Base-by-base conservation (phyloP, 2,888 invertebrate species). In the Pseudococcus viburni region DNA sequence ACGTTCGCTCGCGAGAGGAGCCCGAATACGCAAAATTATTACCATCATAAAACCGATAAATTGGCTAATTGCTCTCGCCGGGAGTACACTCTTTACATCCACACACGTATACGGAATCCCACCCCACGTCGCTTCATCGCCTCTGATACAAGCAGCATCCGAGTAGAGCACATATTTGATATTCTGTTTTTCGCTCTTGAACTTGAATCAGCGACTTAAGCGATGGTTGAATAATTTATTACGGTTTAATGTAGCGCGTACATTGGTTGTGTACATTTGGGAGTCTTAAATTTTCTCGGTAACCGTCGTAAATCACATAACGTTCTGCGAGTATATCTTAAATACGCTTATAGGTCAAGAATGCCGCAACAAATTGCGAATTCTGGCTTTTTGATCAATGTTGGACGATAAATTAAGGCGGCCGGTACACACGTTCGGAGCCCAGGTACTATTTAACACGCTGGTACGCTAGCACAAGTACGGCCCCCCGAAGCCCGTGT, bases 171-270 rank as follows among this genome's bases (percentile, higher is more conserved):
- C 68, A 73, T 73, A 73, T 73, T 73, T 73, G 68, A 73, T 73
- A 73, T 73, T 73, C 68, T 73, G 68, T 73, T 73, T 73, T 73
- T 26, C 68, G 68, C 68, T 73, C 68, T 73, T 73, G 68, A 73
- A 73, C 68, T 73, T 73, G 68, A 73, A 73, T 73, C 68, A 73
- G 68, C 68, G 68, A 73, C 68, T 73, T 73, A 73, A 73, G 68
- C 68, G 68, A 73, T 73, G 33, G 68, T 33, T 73, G 68, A 73
- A 73, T 73, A 73, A 73, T 73, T 73, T 73, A 73, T 73, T 73
- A 73, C 26, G 68, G 68, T 73, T 73, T 73, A 73, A 73, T 73
- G 68, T 33, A 73, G 68, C 68, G 68, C 68, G 68, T 73, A 73
- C 68, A 26, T 73, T 33, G 68, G 68, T 73, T 73, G 68, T 73